Evolutionary conservation across 2,888 invertebrate species (phyloP).

Genomic region (Cryptocephalus primarius): DNA sequence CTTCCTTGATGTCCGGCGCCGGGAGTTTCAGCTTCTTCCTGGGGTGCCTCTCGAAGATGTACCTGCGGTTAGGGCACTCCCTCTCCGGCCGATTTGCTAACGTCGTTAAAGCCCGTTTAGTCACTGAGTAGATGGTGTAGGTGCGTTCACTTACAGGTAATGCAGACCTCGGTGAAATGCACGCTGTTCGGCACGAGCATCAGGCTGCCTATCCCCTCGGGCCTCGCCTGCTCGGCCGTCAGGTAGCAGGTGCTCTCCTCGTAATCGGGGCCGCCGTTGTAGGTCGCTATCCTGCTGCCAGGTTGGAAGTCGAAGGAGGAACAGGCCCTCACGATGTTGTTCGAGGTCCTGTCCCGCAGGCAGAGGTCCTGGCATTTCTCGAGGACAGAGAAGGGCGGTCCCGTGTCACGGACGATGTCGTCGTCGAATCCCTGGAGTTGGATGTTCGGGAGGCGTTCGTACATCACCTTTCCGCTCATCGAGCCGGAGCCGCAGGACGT

Average conservation of each 20-base stretch:
- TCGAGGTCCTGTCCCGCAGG: constrained; percentile 65
- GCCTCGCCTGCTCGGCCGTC: constrained; percentile 74
- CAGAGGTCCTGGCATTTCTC: constrained; percentile 78
- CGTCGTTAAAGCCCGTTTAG: no score
- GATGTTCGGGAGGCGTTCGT: constrained; percentile 80
- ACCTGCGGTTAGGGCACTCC: constrained; percentile 79
- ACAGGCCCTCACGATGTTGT: constrained; percentile 74
- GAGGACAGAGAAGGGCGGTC: constrained; percentile 75
- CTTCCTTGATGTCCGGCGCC: constrained; percentile 72
- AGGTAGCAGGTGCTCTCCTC: constrained; percentile 83
- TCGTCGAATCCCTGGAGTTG: constrained; percentile 84
- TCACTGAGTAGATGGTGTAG: no score
- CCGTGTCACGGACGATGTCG: constrained; percentile 75
- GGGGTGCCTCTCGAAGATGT: constrained; percentile 80
- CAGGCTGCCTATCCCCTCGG: constrained; percentile 81
- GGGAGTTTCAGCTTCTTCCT: constrained; percentile 74
- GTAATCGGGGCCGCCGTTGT: constrained; percentile 69
- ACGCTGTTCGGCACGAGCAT: constrained; percentile 83
- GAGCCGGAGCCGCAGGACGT: constrained; percentile 85
- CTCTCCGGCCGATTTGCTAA: constrained; percentile 79
- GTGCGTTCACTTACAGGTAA: constrained; percentile 66
- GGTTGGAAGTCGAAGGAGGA: constrained; percentile 87
- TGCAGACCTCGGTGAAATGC: constrained; percentile 81
- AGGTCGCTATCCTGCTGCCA: constrained; percentile 73
- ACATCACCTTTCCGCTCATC: constrained; percentile 65